These are phyloP conservation scores for Brachionus paranguensis DNA, from an alignment of 1,140 invertebrate species.

Conservation along the genomic window DNA sequence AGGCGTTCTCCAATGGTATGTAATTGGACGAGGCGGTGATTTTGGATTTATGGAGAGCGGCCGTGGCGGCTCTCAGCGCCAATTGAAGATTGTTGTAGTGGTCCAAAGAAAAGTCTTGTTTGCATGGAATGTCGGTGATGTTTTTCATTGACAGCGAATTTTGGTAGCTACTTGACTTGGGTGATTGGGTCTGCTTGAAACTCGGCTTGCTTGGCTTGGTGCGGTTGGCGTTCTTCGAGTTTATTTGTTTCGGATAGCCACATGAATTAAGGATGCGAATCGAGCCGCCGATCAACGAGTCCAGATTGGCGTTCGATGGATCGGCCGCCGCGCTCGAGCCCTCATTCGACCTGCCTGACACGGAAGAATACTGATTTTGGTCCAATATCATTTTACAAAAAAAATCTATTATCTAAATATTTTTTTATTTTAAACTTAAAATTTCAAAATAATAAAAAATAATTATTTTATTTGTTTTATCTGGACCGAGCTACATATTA, in stretches of 20 bases:
- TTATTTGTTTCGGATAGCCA: background rate
- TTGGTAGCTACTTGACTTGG: background rate
- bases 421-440: background rate
- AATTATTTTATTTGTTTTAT: no score
- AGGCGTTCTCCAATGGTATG: background rate
- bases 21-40: conserved; percentile 10
- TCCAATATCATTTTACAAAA: background rate
- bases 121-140: background rate
- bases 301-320: background rate
- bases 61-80: conserved; percentile 26
- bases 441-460: no score
- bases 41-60: conserved; percentile 11
- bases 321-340: no score
- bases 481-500: no score
- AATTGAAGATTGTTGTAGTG: conserved; percentile 37
- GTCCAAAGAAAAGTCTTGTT: background rate
- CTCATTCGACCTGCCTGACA: background rate
- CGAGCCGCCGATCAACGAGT: conserved; percentile 1
- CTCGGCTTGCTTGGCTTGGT: background rate
- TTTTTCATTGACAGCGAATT: conserved; percentile 31
- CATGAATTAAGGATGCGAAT: background rate
- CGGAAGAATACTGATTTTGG: background rate
- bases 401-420: background rate
- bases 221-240: background rate
- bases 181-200: background rate